Base-by-base conservation (phyloP, 2,797 vertebrate genomes). In the Poecilia gillii region DNA sequence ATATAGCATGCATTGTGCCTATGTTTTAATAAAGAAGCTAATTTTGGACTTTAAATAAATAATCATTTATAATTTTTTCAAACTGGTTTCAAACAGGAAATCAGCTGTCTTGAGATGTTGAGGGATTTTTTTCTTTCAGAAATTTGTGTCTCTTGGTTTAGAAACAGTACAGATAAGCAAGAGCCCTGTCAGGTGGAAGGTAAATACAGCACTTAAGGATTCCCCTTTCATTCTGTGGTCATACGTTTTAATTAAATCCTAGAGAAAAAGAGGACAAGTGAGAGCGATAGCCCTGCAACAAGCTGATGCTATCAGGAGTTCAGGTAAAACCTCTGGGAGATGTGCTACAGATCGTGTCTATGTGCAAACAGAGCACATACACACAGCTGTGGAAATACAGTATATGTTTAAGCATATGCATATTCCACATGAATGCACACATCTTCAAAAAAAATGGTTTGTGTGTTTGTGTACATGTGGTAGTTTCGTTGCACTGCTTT, bases 121-220 rank as follows among this genome's bases (percentile, higher is more conserved):
- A 78, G 74, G 51, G 77, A 1, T 85, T 78, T 90, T 85, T 80
- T 85, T 80, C 90, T 90, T 87, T 91, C 85, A 92, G 90, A 90
- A 84, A 88, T 88, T 81, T 74, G 82, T 80, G 83, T 90, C 91
- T 91, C 75, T 84, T 86, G 76, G 88, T 86, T 90, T 68, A 51
- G 78, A 82, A 81, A 86, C 90, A 89, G 80, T 49, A 36, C 90
- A 89, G 95, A 96, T 94, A 93, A 93, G 92, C 92, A 46, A 73
- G 76, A 77, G 73, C 53, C 83, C 78, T 93, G 91, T 95, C 94
- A 91, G 81, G 87, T 85, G 81, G 84, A 93, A 94, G 90, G 94
- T 93, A 95, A 95, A 95, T 93, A 91, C 88, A 62, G 83, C 93
- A 93, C 94, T 95, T 96, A 95, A 93, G 90, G 90, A 96, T 95